Base-by-base conservation (phyloP, 2,113 vertebrate species). In the Nettapus auritus region DNA sequence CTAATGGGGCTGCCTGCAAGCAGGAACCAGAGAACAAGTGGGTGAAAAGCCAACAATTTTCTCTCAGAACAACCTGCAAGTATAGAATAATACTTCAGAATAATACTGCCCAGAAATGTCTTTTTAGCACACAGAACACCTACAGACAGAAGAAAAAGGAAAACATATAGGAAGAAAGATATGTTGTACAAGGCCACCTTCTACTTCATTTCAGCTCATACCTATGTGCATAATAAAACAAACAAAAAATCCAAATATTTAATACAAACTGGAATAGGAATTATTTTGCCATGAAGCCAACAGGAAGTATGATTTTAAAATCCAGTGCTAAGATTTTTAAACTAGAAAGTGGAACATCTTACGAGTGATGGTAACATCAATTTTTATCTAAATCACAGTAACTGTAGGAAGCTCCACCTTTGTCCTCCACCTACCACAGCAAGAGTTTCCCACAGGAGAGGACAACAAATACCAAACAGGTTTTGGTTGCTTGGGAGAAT, bases 301-400 rank as follows among this genome's bases (percentile, higher is more conserved):
- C n/a, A 52, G 53, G 59, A 84, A 79, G 4, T 6, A 59, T 15
- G 4, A 69, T 69, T 84, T 80, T 81, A 50, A 91, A 93, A 69
- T 36, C 6, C 11, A 48, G 4, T 13, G 9, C 34, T 67, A 64
- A n/a, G 13, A 44, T 69, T 78, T 81, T 90, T 42, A 48, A 33
- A 64, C 38, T 11, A 68, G 53, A 66, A 17, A 73, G 19, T 44
- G 70, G 68, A 88, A 94, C 2, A 17, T 42, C 36, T 90, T 62
- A 60, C 3, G 16, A 48, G 17, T 48, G 40, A 68, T 63, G 19
- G 31, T 63, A 90, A 55, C 80, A 89, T 25, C 40, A 76, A 55
- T 90, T 93, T 63, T 26, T 90, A 83, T 86, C 68, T 91, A 90
- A 92, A 94, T 66, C 59, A 89, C 29, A 76, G 57, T 63, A 76